phyloP scores from a whole-genome alignment of 1,140 invertebrate species.

The Caenorhabditis latens region DNA sequence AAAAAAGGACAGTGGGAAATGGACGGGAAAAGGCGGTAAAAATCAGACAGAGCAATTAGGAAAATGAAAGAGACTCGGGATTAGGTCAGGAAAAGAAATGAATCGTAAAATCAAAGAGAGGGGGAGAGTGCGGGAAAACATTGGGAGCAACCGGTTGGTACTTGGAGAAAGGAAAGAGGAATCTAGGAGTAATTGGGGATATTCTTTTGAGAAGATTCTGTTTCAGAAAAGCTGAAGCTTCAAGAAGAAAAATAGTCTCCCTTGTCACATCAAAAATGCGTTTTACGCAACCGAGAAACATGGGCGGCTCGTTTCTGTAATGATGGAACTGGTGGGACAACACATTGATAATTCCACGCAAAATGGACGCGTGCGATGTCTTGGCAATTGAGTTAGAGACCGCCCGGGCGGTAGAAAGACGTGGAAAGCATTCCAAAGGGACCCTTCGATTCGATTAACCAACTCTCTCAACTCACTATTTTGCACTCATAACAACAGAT shows the following conservation, averaged over 20 bases:
- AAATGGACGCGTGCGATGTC: slow-evolving; percentile 26
- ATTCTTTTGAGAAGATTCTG: background rate
- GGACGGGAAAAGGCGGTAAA: slow-evolving; percentile 14
- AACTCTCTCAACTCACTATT: background rate
- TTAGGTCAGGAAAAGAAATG: slow-evolving; percentile 14
- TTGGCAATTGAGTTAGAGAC: slow-evolving; percentile 50
- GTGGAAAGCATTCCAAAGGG: slow-evolving; percentile 45
- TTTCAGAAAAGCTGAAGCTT: background rate
- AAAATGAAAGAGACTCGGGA: background rate
- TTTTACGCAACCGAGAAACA: slow-evolving; percentile 1
- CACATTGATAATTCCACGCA: slow-evolving; percentile 55
- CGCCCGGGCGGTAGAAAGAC: slow-evolving; percentile 1
- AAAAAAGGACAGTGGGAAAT: background rate
- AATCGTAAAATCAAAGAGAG: slow-evolving; percentile 9
- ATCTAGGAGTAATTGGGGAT: background rate
- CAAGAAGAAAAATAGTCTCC: background rate
- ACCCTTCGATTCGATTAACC: slow-evolving; percentile 29
- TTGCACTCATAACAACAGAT: slow-evolving; percentile 47
- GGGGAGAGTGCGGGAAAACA: background rate
- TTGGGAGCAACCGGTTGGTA: background rate
- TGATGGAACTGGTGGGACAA: background rate
- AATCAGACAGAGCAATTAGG: slow-evolving; percentile 35
- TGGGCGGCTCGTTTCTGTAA: slow-evolving; percentile 7
- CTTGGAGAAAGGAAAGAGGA: background rate
- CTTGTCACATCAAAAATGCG: slow-evolving; percentile 24